Evolutionary conservation across 2,888 invertebrate species (phyloP).

Genomic region (Brachyptera putata): DNA sequence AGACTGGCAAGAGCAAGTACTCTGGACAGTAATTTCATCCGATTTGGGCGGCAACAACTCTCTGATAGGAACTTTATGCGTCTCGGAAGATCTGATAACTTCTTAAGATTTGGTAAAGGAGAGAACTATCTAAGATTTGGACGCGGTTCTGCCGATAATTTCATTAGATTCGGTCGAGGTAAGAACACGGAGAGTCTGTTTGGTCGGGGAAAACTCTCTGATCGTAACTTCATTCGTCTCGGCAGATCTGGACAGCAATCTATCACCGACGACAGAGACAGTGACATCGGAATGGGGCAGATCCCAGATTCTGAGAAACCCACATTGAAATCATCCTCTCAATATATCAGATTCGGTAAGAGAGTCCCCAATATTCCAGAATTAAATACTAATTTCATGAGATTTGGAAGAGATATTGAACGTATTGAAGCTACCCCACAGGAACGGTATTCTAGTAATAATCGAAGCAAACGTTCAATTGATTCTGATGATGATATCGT

Average conservation of each 20-base stretch:
- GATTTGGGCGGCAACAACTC: slow-evolving; percentile 35
- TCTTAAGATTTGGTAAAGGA: slow-evolving; percentile 15
- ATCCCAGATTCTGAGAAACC: background rate
- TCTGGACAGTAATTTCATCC: slow-evolving; percentile 39
- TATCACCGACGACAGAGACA: background rate
- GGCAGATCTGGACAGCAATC: slow-evolving; percentile 12
- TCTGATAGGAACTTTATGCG: slow-evolving; percentile 21
- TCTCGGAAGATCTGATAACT: slow-evolving; percentile 8
- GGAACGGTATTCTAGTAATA: background rate
- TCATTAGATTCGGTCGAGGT: slow-evolving; percentile 28
- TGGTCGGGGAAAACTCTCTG: slow-evolving; percentile 27
- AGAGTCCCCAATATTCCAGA: background rate
- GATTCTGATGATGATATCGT: background rate
- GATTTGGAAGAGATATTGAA: slow-evolving; percentile 17
- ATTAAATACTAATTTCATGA: slow-evolving; percentile 11
- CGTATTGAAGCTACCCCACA: background rate
- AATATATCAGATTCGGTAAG: background rate
- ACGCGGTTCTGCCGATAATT: slow-evolving; percentile 22
- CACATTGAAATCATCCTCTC: background rate
- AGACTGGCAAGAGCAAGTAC: slow-evolving; percentile 30
- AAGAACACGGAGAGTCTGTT: slow-evolving; percentile 1
- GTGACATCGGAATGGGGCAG: background rate
- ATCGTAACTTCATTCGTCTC: slow-evolving; percentile 29
- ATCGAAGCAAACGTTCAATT: background rate
- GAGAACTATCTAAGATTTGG: slow-evolving; percentile 15